Percentiles rank a stretch among this genome's conserved stretches.
Conservation (phyloP, 1,140 invertebrate genomes). For the Drosophila aff. region DNA sequence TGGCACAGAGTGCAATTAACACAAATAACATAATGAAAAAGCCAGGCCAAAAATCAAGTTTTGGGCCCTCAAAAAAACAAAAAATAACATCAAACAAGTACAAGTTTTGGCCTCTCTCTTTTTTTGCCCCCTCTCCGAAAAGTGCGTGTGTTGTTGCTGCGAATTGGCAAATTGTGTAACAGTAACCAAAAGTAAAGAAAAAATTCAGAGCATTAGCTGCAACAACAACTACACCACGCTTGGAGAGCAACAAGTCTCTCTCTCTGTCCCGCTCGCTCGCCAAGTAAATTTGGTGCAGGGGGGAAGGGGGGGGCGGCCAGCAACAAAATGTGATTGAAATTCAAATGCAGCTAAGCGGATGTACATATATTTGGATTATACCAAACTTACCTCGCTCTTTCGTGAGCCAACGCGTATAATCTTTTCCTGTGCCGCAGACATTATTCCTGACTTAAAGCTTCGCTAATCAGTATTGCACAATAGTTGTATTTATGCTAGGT, state of each 20-base stretch:
- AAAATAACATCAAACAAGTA: slow-evolving; percentile 19
- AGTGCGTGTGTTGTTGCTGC: slow-evolving; percentile 59
- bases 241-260: slow-evolving; percentile 58
- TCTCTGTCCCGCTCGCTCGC: slow-evolving; percentile 22
- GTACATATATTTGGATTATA: slow-evolving; percentile 51
- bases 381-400: slow-evolving; percentile 88
- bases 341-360: slow-evolving; percentile 64
- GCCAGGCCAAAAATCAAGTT: slow-evolving; percentile 44
- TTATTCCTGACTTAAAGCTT: slow-evolving; percentile 39
- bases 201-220: slow-evolving; percentile 35
- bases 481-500: slow-evolving; percentile 36
- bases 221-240: slow-evolving; percentile 21
- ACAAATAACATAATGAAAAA: slow-evolving; percentile 35
- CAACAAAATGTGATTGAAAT: slow-evolving; percentile 67
- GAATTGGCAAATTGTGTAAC: slow-evolving; percentile 67
- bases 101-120: slow-evolving; percentile 13
- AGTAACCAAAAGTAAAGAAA: slow-evolving; percentile 47
- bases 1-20: slow-evolving; percentile 44
- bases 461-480: slow-evolving; percentile 67
- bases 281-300: slow-evolving; percentile 16
- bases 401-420: slow-evolving; percentile 88
- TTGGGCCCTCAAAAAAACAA: slow-evolving; percentile 17
- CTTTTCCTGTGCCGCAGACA: slow-evolving; percentile 65
- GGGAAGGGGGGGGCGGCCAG: not conserved
- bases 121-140: slow-evolving; percentile 2